These are phyloP conservation scores for Gymnobelideus leadbeateri DNA, from an alignment of 2,113 vertebrate species.

Conservation along the genomic window DNA sequence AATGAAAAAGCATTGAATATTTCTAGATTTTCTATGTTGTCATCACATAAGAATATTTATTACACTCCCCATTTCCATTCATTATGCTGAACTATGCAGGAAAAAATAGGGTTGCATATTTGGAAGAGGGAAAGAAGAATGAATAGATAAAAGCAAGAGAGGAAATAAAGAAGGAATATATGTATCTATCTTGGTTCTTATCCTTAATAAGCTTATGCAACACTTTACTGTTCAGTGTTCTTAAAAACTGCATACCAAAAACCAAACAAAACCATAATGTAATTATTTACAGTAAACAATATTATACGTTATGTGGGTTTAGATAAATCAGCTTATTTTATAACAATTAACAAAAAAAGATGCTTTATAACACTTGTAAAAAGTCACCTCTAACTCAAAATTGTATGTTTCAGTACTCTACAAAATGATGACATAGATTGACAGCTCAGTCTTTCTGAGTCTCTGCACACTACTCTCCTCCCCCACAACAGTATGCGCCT, in stretches of 20 bases:
- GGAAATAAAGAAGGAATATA: not conserved
- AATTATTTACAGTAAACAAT: not conserved
- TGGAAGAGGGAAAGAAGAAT: not conserved
- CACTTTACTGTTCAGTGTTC: not conserved
- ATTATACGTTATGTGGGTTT: not conserved
- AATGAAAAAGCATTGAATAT: not conserved
- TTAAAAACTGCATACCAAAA: not conserved
- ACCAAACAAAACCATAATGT: not conserved
- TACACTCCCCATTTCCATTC: not conserved
- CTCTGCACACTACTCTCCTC: not conserved
- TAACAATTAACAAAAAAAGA: not conserved
- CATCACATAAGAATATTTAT: not conserved
- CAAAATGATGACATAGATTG: not conserved
- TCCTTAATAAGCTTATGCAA: not conserved
- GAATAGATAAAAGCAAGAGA: not conserved
- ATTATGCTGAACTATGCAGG: not conserved
- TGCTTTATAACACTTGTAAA: not conserved
- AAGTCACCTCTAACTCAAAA: not conserved
- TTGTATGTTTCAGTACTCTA: not conserved
- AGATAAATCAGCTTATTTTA: not conserved
- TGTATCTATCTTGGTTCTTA: not conserved
- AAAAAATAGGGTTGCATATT: not conserved
- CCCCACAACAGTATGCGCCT: not conserved
- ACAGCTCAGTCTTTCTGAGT: not conserved
- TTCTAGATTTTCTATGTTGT: not conserved